Evolutionary conservation across 1,140 invertebrate genomes (phyloP).

Genomic region (Rhopalosiphum maidis): DNA sequence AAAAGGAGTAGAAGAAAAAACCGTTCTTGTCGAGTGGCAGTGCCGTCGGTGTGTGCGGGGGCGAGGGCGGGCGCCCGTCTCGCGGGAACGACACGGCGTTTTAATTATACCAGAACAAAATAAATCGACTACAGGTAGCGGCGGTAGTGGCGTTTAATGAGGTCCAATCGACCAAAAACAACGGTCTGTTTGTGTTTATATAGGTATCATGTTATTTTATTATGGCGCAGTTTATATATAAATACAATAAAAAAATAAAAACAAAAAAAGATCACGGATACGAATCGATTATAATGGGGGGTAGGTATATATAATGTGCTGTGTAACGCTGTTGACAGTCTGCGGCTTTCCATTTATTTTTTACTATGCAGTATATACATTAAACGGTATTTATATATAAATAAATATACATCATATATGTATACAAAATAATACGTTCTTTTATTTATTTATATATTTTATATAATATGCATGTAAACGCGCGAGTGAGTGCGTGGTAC

Average conservation of each 20-base stretch:
- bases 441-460: constrained; percentile 37
- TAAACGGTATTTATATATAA: constrained; percentile 10
- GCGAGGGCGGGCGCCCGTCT: neutral
- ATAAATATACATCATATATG: neutral
- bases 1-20: neutral
- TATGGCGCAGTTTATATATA: neutral
- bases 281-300: constrained; percentile 46
- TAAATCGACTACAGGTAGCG: neutral
- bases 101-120: constrained; percentile 51
- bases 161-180: constrained; percentile 47
- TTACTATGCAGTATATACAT: neutral
- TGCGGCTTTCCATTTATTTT: constrained; percentile 45
- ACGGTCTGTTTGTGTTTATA: neutral
- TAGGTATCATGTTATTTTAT: constrained; percentile 1
- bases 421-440: constrained; percentile 13
- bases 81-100: constrained; percentile 5
- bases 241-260: neutral
- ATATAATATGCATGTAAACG: neutral
- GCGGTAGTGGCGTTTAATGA: constrained; percentile 27
- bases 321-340: neutral
- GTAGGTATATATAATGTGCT: neutral
- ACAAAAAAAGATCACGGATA: constrained; percentile 32
- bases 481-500: no score
- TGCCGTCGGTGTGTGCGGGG: neutral
- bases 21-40: neutral